Evolutionary conservation across 64 coral and sea anemone species (phyloP), one percentile per base, ranked within the genome.

Genomic region (Montipora sp.): DNA sequence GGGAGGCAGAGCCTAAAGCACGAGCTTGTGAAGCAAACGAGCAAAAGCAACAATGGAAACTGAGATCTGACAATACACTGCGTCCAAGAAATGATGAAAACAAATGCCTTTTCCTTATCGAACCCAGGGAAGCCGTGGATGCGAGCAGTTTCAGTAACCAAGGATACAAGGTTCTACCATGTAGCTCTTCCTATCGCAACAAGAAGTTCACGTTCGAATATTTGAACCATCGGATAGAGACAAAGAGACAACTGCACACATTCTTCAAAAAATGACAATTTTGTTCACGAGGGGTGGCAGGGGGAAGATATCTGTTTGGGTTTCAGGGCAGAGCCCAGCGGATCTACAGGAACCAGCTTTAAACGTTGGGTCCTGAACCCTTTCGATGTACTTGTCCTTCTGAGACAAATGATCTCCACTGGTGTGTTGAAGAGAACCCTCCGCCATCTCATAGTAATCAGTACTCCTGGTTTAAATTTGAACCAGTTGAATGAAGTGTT

Each of bases 151-250:
- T 46, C 59, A 1, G 18, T 47, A 13, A 11, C 4, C 7, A 77
- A 12, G 80, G 55, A 22, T 83, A 65, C 15, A 66, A 83, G 45
- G 57, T 83, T 11, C 43, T 83, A 1, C 80, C 80, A 4, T 83
- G 80, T 58, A 83, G 16, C 27, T 67, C 59, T 14, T 65, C 13
- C 13, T 46, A 83, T 67, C 55, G 36, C 6, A 83, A 83, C 59
- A 83, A 83, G 59, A 65, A 67, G 36, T 83, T 83, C 55, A 67
- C 0, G 0, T 83, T 83, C 36, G 80, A 83, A 6, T 66, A 67
- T 14, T 21, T 66, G 60, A 83, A 3, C 14, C 80, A 83, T 4
- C 24, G 65, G 80, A 23, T 10, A 3, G 23, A 22, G 9, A 67
- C 1, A 2, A 43, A 83, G 36, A 57, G 23, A 2, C 63, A 47